phyloP scores from a whole-genome alignment of 2,888 invertebrate genomes.

The Diabrotica balteata region DNA sequence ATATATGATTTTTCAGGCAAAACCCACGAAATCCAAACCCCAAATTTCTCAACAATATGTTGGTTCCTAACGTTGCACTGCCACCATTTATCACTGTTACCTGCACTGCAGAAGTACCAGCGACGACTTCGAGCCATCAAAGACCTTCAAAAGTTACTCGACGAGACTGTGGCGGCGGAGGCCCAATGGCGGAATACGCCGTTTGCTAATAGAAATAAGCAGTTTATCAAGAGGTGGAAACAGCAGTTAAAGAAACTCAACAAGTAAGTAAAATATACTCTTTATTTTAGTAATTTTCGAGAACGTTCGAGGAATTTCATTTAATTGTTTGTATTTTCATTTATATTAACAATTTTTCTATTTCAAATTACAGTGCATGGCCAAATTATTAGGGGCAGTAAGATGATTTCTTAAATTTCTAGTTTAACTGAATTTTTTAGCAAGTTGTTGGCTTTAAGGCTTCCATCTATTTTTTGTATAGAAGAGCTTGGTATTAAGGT shows the following conservation, averaged over 20 bases:
- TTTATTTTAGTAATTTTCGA: background rate
- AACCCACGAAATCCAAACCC: conserved; percentile 73
- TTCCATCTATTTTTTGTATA: too few relatives aligned
- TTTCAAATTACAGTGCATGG: too few relatives aligned
- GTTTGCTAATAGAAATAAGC: conserved; percentile 79
- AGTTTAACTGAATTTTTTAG: too few relatives aligned
- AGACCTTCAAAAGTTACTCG: conserved; percentile 87
- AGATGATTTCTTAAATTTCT: too few relatives aligned
- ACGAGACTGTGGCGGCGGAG: conserved; percentile 83
- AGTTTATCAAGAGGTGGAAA: conserved; percentile 85
- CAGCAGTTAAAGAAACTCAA: conserved; percentile 81
- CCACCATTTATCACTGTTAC: conserved; percentile 90
- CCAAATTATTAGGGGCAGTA: too few relatives aligned
- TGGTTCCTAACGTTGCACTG: conserved; percentile 96
- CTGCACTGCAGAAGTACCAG: conserved; percentile 85
- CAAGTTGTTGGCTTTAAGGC: too few relatives aligned
- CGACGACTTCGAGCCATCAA: conserved; percentile 77
- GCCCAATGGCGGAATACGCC: conserved; percentile 82
- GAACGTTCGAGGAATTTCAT: background rate
- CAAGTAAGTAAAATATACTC: conserved; percentile 60
- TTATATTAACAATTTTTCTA: background rate
- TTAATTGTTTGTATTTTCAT: conserved; percentile 50
- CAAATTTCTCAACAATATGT: conserved; percentile 95
- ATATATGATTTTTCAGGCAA: conserved; percentile 57
- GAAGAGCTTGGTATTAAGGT: too few relatives aligned